phyloP scores from a whole-genome alignment of 2,888 invertebrate species.

The Nomada ruficornis region DNA sequence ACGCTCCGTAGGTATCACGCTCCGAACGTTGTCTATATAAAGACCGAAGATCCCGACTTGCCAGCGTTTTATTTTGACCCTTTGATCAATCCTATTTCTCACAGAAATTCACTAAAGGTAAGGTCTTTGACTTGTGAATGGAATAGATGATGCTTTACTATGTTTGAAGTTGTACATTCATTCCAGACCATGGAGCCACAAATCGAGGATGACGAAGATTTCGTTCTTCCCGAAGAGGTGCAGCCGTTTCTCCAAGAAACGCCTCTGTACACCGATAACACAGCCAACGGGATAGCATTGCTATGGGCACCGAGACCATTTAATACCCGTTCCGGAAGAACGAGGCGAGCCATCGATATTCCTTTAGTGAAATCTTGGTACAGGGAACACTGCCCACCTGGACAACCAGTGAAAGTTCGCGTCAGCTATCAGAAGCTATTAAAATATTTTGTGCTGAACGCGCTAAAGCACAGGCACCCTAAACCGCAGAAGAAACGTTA shows the following conservation, averaged over 20 bases:
- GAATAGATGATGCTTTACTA: too few species aligned
- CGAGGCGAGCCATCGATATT: slow-evolving; percentile 97
- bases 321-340: slow-evolving; percentile 96
- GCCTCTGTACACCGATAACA: slow-evolving; percentile 98
- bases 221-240: slow-evolving; percentile 94
- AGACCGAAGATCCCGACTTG: slow-evolving; percentile 99
- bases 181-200: slow-evolving; percentile 90
- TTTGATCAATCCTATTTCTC: slow-evolving; percentile 99
- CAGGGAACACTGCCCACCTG: slow-evolving; percentile 96
- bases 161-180: background rate
- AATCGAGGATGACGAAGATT: slow-evolving; percentile 97
- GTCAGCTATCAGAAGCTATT: slow-evolving; percentile 99
- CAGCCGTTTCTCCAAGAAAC: slow-evolving; percentile 97
- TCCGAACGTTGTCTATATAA: slow-evolving; percentile 99
- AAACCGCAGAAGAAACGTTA: slow-evolving; percentile 99
- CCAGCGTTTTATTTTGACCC: slow-evolving; percentile 99
- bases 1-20: slow-evolving; percentile 94
- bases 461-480: slow-evolving; percentile 98
- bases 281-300: slow-evolving; percentile 98
- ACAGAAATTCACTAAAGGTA: slow-evolving; percentile 93
- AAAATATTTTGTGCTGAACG: slow-evolving; percentile 99
- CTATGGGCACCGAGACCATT: slow-evolving; percentile 99
- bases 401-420: slow-evolving; percentile 99
- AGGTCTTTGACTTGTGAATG: slow-evolving; percentile 59
- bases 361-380: slow-evolving; percentile 99